These are phyloP conservation scores for Tethya wilhelma DNA, from an alignment of 37 sponge, comb jelly and placozoan genomes.

Conservation along the genomic window DNA sequence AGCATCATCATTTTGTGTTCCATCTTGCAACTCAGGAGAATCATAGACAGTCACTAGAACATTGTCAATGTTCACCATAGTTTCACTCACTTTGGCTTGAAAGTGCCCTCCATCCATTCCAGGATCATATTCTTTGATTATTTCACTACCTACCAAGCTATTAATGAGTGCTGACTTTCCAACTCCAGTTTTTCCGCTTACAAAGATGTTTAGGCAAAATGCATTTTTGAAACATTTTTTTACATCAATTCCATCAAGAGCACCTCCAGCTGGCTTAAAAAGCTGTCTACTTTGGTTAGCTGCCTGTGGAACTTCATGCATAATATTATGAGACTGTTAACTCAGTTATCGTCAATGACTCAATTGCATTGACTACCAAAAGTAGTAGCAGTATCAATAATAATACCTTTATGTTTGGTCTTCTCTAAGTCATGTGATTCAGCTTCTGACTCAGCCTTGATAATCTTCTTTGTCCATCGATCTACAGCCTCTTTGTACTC, in stretches of 20 bases:
- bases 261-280: too few relatives aligned
- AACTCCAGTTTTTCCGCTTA: constrained; percentile 12
- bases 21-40: constrained; percentile 16
- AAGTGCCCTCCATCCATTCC: neutral
- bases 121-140: neutral
- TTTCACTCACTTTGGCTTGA: neutral
- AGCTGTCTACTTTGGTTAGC: too few relatives aligned
- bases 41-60: constrained; percentile 3
- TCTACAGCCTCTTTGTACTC: too few relatives aligned
- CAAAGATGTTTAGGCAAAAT: neutral
- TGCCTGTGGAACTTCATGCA: too few relatives aligned
- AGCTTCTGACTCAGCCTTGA: too few relatives aligned
- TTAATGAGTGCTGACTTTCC: constrained; percentile 1
- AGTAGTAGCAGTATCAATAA: too few relatives aligned
- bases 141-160: neutral
- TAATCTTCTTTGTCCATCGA: too few relatives aligned
- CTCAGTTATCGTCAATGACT: too few relatives aligned
- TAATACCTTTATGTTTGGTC: too few relatives aligned
- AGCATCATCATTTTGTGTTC: neutral
- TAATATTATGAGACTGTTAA: too few relatives aligned
- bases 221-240: neutral
- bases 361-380: too few relatives aligned
- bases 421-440: too few relatives aligned
- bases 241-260: neutral
- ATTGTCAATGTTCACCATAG: neutral